Conservation (phyloP, 2,113 vertebrate species). For the Canis aureus region DNA sequence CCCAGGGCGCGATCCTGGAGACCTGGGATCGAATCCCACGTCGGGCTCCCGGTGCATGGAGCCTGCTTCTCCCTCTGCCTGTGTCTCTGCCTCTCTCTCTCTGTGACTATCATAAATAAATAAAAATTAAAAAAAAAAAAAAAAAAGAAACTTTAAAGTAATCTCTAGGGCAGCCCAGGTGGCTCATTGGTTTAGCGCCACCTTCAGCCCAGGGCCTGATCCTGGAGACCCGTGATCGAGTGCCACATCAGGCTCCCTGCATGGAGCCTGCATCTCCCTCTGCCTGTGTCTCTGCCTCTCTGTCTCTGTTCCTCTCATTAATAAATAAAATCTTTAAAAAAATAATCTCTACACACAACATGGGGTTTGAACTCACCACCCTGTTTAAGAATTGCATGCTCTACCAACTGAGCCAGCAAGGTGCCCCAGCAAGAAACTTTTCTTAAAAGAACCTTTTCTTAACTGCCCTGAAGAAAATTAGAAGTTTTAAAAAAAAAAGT, state of each 20-base stretch:
- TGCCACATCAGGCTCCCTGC: not conserved
- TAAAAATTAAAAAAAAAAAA: no score
- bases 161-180: not conserved
- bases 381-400: not conserved
- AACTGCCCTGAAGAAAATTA: not conserved
- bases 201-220: not conserved
- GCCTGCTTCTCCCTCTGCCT: not conserved
- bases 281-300: not conserved
- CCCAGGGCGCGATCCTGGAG: not conserved
- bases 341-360: no score
- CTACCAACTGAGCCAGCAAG: not conserved
- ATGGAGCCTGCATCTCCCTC: not conserved
- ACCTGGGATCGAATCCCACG: not conserved
- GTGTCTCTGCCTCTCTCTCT: not conserved
- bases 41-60: not conserved
- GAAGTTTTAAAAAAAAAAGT: conserved; percentile 13
- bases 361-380: no score
- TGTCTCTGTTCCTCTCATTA: not conserved
- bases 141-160: not conserved
- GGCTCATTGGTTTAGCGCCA: not conserved
- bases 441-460: not conserved
- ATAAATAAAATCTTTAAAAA: not conserved
- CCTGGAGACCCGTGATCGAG: not conserved
- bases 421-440: not conserved
- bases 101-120: no score